phyloP scores from a whole-genome alignment of 2,113 vertebrate species.

The Fulica atra region DNA sequence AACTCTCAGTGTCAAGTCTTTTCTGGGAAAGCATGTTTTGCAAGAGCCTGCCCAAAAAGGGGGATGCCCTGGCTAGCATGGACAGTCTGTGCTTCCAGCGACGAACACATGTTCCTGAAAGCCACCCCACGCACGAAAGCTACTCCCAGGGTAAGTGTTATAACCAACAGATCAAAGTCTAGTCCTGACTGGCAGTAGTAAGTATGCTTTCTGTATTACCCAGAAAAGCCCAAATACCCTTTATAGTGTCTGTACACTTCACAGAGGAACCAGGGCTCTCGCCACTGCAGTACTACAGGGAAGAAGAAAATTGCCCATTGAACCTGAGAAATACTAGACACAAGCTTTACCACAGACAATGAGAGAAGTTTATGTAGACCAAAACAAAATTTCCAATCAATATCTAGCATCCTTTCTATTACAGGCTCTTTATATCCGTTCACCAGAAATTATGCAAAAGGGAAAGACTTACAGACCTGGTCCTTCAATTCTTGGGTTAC shows the following conservation, averaged over 20 bases:
- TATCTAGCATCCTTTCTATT: neutral
- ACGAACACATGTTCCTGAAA: neutral
- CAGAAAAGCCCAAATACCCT: neutral
- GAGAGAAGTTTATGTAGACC: neutral
- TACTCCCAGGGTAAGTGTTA: neutral
- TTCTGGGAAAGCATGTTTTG: neutral
- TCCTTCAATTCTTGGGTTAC: neutral
- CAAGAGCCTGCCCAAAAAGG: neutral
- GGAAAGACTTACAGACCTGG: neutral
- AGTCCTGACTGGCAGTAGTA: neutral
- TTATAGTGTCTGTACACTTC: neutral
- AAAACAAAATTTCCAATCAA: neutral
- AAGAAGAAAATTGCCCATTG: neutral
- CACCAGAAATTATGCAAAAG: neutral
- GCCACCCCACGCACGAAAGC: neutral
- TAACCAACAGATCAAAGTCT: neutral
- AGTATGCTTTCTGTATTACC: neutral
- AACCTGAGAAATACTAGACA: neutral
- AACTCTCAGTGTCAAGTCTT: neutral
- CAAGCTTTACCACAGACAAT: neutral
- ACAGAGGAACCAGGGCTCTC: neutral
- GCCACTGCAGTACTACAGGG: neutral
- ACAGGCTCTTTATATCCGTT: neutral
- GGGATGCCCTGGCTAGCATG: neutral
- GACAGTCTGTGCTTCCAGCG: neutral